Base-by-base conservation (phyloP, 2,797 vertebrate genomes). In the Pampus argenteus region DNA sequence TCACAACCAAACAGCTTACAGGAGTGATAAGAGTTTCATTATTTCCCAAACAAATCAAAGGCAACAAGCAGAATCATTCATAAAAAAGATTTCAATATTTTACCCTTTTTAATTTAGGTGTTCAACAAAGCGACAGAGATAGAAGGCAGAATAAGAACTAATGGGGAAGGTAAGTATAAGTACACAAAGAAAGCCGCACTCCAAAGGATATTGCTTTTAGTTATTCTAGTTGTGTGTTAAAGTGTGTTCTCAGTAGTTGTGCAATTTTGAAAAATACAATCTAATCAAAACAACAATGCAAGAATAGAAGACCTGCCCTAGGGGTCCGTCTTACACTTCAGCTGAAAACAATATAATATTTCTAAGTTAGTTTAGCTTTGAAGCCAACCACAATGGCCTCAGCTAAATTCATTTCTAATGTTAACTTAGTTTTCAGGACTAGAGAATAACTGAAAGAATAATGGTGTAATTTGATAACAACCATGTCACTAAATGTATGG, bases 1-100 rank as follows among this genome's bases (percentile, higher is more conserved):
- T 92, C 92, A 86, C 90, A 93, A 92, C 87, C 90, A 93, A 92
- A 93, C 91, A 92, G 90, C 90, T 91, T 31, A 65, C 85, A 83
- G 88, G 85, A 87, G 84, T 86, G 92, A 94, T 93, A 92, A 92
- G 79, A 83, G 83, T 91, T 92, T 92, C 91, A 93, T 93, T 93
- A 94, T 87, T 91, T 85, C 80, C 60, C 1, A 75, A 93, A 86
- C 90, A 92, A 94, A 93, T 93, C 91, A 94, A 92, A 93, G 79
- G 88, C 89, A 93, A 92, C 92, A 92, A 91, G 86, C 86, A 89
- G 83, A 82, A 74, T 89, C 82, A 80, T 89, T 90, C 89, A 91
- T 83, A 79, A 89, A 91, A 89, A 81, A 86, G 76, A 92, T 92
- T 92, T 90, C 90, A 92, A 92, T 93, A 93, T 93, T 91, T 92